phyloP scores from a whole-genome alignment of 1,140 invertebrate genomes.

The Armadillidium nasatum region DNA sequence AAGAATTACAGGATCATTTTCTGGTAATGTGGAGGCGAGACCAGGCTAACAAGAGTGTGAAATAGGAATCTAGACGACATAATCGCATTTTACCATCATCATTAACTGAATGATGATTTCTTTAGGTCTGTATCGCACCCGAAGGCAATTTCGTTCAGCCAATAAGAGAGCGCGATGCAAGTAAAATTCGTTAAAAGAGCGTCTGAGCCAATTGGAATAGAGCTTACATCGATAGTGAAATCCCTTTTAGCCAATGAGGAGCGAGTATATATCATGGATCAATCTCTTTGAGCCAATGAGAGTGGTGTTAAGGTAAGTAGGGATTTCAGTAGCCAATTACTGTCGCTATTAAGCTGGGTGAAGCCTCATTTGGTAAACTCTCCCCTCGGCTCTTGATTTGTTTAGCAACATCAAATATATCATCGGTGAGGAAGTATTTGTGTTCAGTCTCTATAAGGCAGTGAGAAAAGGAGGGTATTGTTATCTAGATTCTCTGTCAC shows the following conservation, averaged over 20 bases:
- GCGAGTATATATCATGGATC: slow-evolving; percentile 44
- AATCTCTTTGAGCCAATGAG: slow-evolving; percentile 45
- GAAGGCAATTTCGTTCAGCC: not conserved
- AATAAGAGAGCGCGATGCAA: not conserved
- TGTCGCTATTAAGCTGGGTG: slow-evolving; percentile 46
- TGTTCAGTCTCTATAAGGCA: not conserved
- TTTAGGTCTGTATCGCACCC: not conserved
- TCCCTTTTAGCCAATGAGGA: slow-evolving; percentile 36
- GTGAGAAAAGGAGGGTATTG: not conserved
- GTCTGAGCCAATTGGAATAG: not conserved
- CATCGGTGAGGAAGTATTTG: slow-evolving; percentile 21
- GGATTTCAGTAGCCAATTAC: slow-evolving; percentile 46
- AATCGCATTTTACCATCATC: not conserved
- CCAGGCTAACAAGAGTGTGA: not conserved
- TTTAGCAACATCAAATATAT: slow-evolving; percentile 46
- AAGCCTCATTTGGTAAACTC: slow-evolving; percentile 46
- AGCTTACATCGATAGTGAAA: slow-evolving; percentile 36
- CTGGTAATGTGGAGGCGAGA: not conserved
- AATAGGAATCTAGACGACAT: not conserved
- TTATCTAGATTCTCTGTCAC: not conserved
- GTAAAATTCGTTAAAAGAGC: not conserved
- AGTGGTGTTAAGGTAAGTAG: slow-evolving; percentile 46
- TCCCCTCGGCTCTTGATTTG: slow-evolving; percentile 43
- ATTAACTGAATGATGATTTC: not conserved
- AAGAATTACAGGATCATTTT: slow-evolving; percentile 5